Evolutionary conservation across 2,113 vertebrate species (phyloP), one percentile per base, ranked within the genome.

Genomic region (Alectura lathami): DNA sequence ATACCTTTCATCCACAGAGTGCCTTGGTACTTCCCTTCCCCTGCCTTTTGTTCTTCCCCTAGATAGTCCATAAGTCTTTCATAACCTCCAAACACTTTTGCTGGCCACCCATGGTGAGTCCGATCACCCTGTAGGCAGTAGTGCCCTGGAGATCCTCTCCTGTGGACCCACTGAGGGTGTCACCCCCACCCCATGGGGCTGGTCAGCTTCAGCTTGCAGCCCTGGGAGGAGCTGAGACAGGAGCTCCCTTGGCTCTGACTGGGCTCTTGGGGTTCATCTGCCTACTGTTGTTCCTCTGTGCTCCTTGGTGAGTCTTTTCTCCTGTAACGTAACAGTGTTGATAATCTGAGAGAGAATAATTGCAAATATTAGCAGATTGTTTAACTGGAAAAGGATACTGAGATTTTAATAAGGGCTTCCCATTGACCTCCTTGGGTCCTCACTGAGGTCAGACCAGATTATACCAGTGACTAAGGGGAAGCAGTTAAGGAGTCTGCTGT

Each of bases 231-330:
- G 22, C 32, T 32, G 36, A 62, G 42, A 66, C 38, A 45, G 24
- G 43, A 38, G 9, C 24, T 59, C 3, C 16, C 13, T 38, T 91
- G 51, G 5, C 50, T 80, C 63, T 60, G 27, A 13, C 15, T 30
- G 43, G 43, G 54, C 84, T 86, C 38, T 14, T 63, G 32, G 5
- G 8, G 7, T 80, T 94, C 13, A 8, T 95, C 42, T 92, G 23
- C 45, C 50, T 66, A 13, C 22, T 70, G 38, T 3, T 84, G 11
- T 50, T 22, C 69, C 29, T 82, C 34, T 87, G 32, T 88, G 42
- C 72, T 88, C 42, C 40, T 77, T 81, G 43, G 26, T 88, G 88
- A 74, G 34, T 80, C 79, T 83, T 91, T 80, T 93, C 76, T 95
- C 59, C 59, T 74, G 11, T 86, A 80, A 73, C 73, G 38, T 42